Conservation (phyloP, 2,797 vertebrate species). For the Coregonus suidteri region DNA sequence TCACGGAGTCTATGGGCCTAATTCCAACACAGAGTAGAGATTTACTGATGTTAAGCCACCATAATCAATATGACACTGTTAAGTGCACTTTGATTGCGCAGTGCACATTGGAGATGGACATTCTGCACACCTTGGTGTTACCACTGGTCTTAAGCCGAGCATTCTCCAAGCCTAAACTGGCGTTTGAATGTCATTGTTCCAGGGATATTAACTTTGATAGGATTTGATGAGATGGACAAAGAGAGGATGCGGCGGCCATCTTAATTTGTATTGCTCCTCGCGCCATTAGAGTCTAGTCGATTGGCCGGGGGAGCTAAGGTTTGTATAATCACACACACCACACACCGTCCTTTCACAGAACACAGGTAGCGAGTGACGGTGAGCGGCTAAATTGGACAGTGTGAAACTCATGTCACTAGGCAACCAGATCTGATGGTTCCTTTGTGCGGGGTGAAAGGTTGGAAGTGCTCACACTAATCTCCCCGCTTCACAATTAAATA, state of each 20-base stretch:
- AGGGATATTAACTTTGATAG: slow-evolving; percentile 74
- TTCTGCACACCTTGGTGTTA: slow-evolving; percentile 53
- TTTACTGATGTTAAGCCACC: slow-evolving; percentile 71
- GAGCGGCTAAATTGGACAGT: slow-evolving; percentile 58
- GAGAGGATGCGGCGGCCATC: slow-evolving; percentile 54
- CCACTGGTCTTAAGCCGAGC: slow-evolving; percentile 48
- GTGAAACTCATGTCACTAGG: slow-evolving; percentile 79
- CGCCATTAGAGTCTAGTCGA: slow-evolving; percentile 15
- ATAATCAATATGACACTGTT: slow-evolving; percentile 75
- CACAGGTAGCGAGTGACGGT: slow-evolving; percentile 37
- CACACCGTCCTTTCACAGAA: slow-evolving; percentile 4
- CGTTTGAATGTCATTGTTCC: slow-evolving; percentile 68
- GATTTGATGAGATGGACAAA: slow-evolving; percentile 56
- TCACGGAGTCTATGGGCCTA: slow-evolving; percentile 35
- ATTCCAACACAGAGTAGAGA: slow-evolving; percentile 63
- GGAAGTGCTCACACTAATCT: slow-evolving; percentile 91
- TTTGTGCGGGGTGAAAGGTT: slow-evolving; percentile 93
- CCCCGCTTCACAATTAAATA: slow-evolving; percentile 88
- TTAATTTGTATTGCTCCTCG: slow-evolving; percentile 59
- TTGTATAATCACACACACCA: neutral
- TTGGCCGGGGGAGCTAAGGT: neutral
- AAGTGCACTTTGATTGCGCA: slow-evolving; percentile 55
- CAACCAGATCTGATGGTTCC: slow-evolving; percentile 89
- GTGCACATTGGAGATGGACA: slow-evolving; percentile 64
- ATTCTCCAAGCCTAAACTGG: slow-evolving; percentile 66